Evolutionary conservation across 2,113 vertebrate species (phyloP), one percentile per base, ranked within the genome.

Genomic region (Poeciliopsis retropinna): DNA sequence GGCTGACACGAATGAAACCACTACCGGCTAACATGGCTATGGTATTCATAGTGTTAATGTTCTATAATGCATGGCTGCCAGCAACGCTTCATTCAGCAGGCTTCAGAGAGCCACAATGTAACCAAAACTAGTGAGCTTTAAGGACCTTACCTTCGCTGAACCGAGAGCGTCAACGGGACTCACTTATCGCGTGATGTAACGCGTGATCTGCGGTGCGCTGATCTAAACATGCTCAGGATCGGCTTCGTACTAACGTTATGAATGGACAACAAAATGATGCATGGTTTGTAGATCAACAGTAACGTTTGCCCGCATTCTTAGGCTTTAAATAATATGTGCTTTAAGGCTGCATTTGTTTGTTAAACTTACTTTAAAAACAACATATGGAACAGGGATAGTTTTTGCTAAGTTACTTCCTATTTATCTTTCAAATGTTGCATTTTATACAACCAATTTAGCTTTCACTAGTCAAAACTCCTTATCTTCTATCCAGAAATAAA

Each of bases 131-230:
- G 80, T 81, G 82, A 92, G 87, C 94, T 95, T 93, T 88, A 79
- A 94, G 94, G 95, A 95, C 94, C 94, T 95, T 94, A 95, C 93
- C 94, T 89, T 89, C 44, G 13, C 28, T 29, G 30, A 60, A 39
- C 68, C 0, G 60, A 70, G 1, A 34, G 7, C 30, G 54, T 10
- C 57, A 79, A 78, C 0, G 14, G 0, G 19, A 4, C 0, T 0
- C 27, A 1, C 8, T 4, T 91, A 66, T 92, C 94, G 94, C 94
- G 94, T 93, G 91, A 94, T 17, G 1, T 81, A 31, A 3, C 8
- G 61, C 69, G 81, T 64, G 78, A 84, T 28, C 1, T 10, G 0
- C 4, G 0, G 3, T 5, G 6, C n/a, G 14, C n/a, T 14, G 47
- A 74, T 19, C 5, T 73, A 28, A 19, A 64, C 14, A 47, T 47